Conservation (phyloP, 1,140 invertebrate species). For the Hydropsyche tenuis region DNA sequence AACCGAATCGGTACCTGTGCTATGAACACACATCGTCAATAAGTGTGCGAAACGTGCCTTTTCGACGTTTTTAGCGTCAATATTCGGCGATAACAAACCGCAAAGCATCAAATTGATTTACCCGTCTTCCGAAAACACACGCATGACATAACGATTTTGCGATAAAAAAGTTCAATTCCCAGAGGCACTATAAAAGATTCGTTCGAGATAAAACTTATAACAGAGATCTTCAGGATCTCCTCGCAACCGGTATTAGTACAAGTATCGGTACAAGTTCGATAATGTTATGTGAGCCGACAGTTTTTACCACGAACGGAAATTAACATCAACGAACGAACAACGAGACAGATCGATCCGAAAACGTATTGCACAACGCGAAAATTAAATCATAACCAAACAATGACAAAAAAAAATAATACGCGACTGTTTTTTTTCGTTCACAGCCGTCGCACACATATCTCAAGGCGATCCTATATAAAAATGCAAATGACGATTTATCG, state of each 20-base stretch:
- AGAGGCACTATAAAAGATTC: too few species aligned
- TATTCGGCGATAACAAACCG: not conserved
- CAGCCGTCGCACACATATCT: not conserved
- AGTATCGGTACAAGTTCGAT: not conserved
- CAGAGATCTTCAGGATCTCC: too few species aligned
- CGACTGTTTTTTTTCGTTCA: too few species aligned
- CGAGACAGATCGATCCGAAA: not conserved
- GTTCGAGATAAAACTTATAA: too few species aligned
- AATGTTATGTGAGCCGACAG: conserved; percentile 9
- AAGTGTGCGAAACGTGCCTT: conserved; percentile 4
- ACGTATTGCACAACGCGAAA: not conserved
- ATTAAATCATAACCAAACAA: not conserved
- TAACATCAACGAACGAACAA: not conserved
- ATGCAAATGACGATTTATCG: not conserved
- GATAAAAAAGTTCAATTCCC: too few species aligned
- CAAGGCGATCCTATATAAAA: not conserved
- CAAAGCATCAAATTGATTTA: not conserved
- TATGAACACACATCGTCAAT: not conserved
- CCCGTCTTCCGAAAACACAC: not conserved
- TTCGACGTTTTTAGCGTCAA: not conserved
- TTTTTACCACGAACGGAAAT: not conserved
- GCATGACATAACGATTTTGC: not conserved
- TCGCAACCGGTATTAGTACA: not conserved
- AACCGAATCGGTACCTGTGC: too few species aligned
- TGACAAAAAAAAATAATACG: too few species aligned